phyloP scores from a whole-genome alignment of 2,888 invertebrate genomes.

The Chromoteleia sp. region DNA sequence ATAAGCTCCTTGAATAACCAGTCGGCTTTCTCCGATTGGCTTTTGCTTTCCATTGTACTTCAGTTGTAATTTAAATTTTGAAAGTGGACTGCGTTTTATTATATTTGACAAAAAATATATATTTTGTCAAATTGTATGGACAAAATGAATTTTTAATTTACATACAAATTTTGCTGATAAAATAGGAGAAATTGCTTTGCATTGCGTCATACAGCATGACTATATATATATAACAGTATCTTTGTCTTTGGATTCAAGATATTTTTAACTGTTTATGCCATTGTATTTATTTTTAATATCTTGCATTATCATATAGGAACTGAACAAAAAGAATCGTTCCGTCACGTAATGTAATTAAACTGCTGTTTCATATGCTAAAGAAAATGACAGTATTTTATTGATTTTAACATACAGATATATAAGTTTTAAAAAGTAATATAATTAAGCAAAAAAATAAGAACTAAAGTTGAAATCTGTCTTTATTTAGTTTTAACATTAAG shows the following conservation, averaged over 20 bases:
- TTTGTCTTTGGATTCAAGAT: conserved; percentile 23
- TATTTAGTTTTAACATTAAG: no score
- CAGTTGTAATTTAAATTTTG: neutral
- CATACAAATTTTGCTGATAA: neutral
- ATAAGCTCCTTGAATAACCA: neutral
- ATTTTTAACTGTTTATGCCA: conserved; percentile 49
- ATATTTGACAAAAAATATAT: neutral
- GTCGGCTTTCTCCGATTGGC: neutral
- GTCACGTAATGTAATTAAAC: no score
- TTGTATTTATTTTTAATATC: conserved; percentile 53
- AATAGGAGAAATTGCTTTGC: conserved; percentile 1
- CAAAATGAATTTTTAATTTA: no score
- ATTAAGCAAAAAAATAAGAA: no score
- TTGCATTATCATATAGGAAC: conserved; percentile 24
- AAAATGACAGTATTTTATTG: no score
- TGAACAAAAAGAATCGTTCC: conserved; percentile 10
- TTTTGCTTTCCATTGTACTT: neutral
- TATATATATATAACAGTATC: conserved; percentile 12
- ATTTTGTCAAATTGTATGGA: no score
- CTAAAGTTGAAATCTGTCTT: no score
- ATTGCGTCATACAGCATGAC: neutral
- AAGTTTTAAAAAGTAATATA: no score
- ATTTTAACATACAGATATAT: no score
- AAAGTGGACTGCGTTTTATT: neutral
- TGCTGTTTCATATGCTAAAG: no score